phyloP scores from a whole-genome alignment of 2,113 vertebrate species.

The Laticauda laticaudata region DNA sequence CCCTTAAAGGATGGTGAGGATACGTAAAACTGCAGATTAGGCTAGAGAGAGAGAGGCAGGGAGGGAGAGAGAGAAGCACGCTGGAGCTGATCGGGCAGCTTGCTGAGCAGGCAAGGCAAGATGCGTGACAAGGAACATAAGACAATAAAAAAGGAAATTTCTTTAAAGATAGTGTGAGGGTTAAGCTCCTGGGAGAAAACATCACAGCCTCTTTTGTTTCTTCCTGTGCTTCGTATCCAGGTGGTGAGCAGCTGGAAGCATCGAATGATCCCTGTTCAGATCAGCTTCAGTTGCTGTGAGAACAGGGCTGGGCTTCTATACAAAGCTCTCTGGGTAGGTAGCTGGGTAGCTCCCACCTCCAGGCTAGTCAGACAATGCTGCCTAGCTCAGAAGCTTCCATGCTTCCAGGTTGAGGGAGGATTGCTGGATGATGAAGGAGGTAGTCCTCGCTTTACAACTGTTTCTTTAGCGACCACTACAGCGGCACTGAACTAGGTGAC shows the following conservation, averaged over 20 bases:
- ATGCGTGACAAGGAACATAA: background rate
- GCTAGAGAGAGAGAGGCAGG: background rate
- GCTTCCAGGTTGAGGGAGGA: background rate
- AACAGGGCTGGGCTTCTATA: no score
- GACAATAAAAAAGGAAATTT: accelerated
- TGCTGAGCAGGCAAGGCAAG: background rate
- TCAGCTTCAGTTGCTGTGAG: no score
- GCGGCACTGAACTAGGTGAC: background rate
- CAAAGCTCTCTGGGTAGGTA: background rate
- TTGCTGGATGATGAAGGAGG: background rate
- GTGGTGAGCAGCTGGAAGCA: background rate
- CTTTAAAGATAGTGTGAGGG: background rate
- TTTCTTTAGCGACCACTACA: background rate
- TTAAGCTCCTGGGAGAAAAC: background rate
- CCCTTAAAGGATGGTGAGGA: background rate
- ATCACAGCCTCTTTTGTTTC: background rate
- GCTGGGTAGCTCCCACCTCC: background rate
- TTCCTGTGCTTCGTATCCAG: background rate
- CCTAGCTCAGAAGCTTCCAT: background rate
- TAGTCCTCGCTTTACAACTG: background rate
- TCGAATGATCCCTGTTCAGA: background rate
- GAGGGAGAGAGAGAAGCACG: background rate
- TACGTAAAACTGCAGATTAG: constrained; percentile 16
- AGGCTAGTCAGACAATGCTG: background rate
- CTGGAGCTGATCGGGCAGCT: constrained; percentile 15